These are phyloP conservation scores for Diplosoma virens DNA, from an alignment of 23 tunicate genomes.

Conservation along the genomic window DNA sequence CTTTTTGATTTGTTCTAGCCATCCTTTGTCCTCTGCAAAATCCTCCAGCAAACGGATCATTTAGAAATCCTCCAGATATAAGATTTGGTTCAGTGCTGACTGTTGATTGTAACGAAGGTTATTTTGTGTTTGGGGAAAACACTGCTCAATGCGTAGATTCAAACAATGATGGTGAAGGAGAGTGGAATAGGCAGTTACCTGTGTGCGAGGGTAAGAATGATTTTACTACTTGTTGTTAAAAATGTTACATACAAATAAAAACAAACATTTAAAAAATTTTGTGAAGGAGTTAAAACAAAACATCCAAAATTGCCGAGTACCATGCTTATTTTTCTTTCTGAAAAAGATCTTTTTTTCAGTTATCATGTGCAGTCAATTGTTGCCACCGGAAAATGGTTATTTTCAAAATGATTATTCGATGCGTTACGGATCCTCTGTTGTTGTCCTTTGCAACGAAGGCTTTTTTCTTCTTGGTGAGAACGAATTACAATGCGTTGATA, in stretches of 20 bases:
- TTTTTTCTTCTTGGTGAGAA: slow-evolving; percentile 32
- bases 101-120: slow-evolving; percentile 38
- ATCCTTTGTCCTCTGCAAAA: not conserved
- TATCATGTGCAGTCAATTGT: not conserved
- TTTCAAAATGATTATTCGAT: not conserved
- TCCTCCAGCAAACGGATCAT: slow-evolving; percentile 23
- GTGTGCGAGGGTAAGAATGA: too few relatives aligned
- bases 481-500: slow-evolving; percentile 33
- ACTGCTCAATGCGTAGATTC: slow-evolving; percentile 29
- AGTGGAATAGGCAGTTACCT: slow-evolving; percentile 30
- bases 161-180: slow-evolving; percentile 61
- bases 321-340: slow-evolving; percentile 29
- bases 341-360: not conserved
- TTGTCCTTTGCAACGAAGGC: slow-evolving; percentile 31
- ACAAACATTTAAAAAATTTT: too few relatives aligned
- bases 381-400: slow-evolving; percentile 22
- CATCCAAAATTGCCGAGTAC: too few relatives aligned
- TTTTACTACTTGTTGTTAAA: not conserved
- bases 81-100: slow-evolving; percentile 1
- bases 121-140: slow-evolving; percentile 30
- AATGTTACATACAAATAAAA: too few relatives aligned
- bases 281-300: too few relatives aligned
- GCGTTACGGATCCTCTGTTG: not conserved
- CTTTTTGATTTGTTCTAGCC: not conserved
- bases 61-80: not conserved